Base-by-base conservation (phyloP, 2,113 vertebrate species). In the Struthidea cinerea region DNA sequence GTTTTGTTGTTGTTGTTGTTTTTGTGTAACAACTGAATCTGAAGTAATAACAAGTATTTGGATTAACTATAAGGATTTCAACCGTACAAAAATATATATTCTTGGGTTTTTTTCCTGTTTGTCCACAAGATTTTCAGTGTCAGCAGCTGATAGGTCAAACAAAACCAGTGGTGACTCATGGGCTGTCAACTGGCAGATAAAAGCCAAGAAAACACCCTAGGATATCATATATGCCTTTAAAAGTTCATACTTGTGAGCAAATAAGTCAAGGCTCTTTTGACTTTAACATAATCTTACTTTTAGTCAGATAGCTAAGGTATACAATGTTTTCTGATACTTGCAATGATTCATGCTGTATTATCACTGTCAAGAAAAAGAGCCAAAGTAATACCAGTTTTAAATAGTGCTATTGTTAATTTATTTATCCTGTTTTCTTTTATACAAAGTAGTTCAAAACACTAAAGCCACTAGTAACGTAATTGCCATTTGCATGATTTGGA, bases 71-170 rank as follows among this genome's bases (percentile, higher is more conserved):
- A 21, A 84, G 35, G 20, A 73, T 65, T 56, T 56, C 4, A 47
- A 10, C 14, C 1, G 57, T 23, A 56, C 1, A 37, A 53, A 74
- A 50, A 52, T n/a, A 11, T 11, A n/a, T 0, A 0, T 39, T 61
- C 8, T 65, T 61, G 24, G 13, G 1, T 21, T 60, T 77, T 89
- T 84, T 64, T 50, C 16, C 24, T 39, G 4, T 55, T 85, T 85
- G 13, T 7, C 6, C 15, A 27, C 30, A 52, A 60, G 26, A 67
- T 67, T 82, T 92, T 71, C 19, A 67, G 6, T n/a, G 24, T 41
- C 78, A 81, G 19, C 1, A 46, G 13, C 15, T 65, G 32, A 61
- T 10, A 67, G 11, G 8, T 49, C 28, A 60, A 74, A 30, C 2
- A 77, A 87, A 85, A 22, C 2, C 9, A 76, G 16, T 30, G n/a